phyloP scores from a whole-genome alignment of 2,113 vertebrate genomes.

The Apodemus speciosus region DNA sequence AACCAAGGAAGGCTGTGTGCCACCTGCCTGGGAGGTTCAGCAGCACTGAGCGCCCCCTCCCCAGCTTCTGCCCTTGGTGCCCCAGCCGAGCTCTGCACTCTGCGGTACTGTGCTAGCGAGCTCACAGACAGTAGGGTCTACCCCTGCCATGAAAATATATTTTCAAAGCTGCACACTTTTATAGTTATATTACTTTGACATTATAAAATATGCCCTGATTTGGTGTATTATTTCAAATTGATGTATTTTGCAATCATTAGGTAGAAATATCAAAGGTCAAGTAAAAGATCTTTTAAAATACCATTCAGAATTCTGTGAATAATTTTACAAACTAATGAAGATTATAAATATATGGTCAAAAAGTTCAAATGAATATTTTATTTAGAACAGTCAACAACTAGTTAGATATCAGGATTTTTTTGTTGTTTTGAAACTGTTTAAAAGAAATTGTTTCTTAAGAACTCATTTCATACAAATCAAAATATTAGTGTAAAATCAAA shows the following conservation, averaged over 20 bases:
- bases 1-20: constrained; percentile 80
- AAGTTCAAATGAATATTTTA: constrained; percentile 53
- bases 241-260: constrained; percentile 52
- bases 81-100: background rate
- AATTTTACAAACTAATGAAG: constrained; percentile 52
- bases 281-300: constrained; percentile 31
- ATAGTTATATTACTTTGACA: constrained; percentile 31
- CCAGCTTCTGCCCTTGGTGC: constrained; percentile 13
- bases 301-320: constrained; percentile 5
- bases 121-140: background rate
- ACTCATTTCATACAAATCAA: constrained; percentile 60
- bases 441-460: constrained; percentile 37
- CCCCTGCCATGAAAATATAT: constrained; percentile 19
- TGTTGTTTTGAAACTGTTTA: constrained; percentile 65
- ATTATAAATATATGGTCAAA: constrained; percentile 38
- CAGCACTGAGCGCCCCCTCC: constrained; percentile 24
- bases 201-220: constrained; percentile 34
- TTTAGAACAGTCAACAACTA: constrained; percentile 10
- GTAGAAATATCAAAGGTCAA: constrained; percentile 46
- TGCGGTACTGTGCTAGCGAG: background rate
- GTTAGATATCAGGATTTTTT: constrained; percentile 28
- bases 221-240: constrained; percentile 52
- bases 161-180: constrained; percentile 56
- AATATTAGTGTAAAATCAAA: constrained; percentile 21
- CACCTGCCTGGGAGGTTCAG: constrained; percentile 70